These are phyloP conservation scores for Cepaea hortensis DNA, from an alignment of 2,888 invertebrate species.

Conservation along the genomic window DNA sequence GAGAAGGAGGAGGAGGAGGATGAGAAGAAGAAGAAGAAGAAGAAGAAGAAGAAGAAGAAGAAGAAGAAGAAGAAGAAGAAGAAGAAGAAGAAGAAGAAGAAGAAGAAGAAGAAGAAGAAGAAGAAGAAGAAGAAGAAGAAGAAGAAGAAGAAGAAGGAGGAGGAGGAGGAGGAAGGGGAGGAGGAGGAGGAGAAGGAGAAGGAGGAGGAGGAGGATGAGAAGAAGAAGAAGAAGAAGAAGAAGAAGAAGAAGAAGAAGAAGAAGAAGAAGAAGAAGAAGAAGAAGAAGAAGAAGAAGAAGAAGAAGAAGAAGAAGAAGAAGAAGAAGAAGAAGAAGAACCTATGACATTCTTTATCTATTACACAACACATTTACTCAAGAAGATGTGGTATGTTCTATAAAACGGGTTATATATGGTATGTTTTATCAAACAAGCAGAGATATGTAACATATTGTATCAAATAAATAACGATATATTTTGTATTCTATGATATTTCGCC, in stretches of 20 bases:
- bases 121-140: neutral
- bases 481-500: too few relatives aligned
- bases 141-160: neutral
- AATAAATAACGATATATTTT: too few relatives aligned
- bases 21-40: neutral
- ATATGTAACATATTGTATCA: too few relatives aligned
- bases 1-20: neutral
- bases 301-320: neutral
- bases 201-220: neutral
- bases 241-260: neutral
- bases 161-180: too few relatives aligned
- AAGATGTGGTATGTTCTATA: too few relatives aligned
- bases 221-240: neutral
- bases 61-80: neutral
- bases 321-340: too few relatives aligned
- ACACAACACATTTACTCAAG: too few relatives aligned
- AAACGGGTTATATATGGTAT: too few relatives aligned
- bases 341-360: too few relatives aligned
- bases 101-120: neutral
- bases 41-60: neutral
- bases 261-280: slow-evolving; percentile 1
- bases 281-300: neutral
- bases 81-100: neutral
- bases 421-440: too few relatives aligned
- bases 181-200: neutral